Evolutionary conservation across 2,888 invertebrate species (phyloP).

Genomic region (Scotopteryx bipunctaria): DNA sequence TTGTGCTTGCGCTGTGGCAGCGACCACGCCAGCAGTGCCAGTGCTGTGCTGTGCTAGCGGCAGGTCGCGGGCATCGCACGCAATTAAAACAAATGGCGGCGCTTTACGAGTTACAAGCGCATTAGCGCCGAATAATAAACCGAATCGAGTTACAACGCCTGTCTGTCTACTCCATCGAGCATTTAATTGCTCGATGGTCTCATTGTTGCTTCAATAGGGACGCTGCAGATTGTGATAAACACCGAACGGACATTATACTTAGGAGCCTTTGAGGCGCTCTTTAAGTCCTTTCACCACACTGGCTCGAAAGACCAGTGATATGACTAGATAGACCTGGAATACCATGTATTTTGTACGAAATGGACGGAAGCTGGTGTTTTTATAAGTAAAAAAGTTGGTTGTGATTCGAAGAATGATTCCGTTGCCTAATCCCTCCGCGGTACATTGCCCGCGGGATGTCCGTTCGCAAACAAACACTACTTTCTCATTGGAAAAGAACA

Average conservation of each 20-base stretch:
- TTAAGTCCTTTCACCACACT: no score
- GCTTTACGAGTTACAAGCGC: slow-evolving; percentile 26
- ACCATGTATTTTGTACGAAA: no score
- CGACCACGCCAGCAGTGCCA: no score
- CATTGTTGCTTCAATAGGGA: background rate
- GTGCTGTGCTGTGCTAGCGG: no score
- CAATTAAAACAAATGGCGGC: slow-evolving; percentile 36
- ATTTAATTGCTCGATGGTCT: slow-evolving; percentile 1
- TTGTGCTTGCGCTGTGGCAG: slow-evolving; percentile 2
- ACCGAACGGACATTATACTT: no score
- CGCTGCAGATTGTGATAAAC: background rate
- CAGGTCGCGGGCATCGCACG: slow-evolving; percentile 9
- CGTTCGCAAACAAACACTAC: slow-evolving; percentile 6
- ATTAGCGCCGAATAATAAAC: slow-evolving; percentile 28
- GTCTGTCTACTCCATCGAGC: no score
- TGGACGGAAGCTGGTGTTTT: no score
- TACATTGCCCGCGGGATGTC: slow-evolving; percentile 14
- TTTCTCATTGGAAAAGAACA: slow-evolving; percentile 12
- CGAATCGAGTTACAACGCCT: slow-evolving; percentile 27
- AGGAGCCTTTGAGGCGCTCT: no score
- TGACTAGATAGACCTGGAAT: no score
- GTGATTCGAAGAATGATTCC: background rate
- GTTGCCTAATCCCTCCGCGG: slow-evolving; percentile 2
- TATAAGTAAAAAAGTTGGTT: no score
- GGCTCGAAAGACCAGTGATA: no score